phyloP scores from a whole-genome alignment of 2,113 vertebrate species.

The Etia nguti region DNA sequence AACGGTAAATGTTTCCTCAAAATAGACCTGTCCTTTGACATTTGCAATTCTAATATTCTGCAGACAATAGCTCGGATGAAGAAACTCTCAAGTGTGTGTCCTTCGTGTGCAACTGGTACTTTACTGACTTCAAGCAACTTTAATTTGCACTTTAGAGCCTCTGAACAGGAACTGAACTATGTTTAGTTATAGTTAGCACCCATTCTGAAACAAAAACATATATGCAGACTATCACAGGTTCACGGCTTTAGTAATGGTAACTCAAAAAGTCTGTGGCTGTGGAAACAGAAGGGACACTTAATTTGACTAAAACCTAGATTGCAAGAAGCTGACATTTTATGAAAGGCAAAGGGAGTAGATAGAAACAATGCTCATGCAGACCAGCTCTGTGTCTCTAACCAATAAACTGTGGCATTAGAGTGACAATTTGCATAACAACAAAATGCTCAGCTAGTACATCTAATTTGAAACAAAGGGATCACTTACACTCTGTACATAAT shows the following conservation, averaged over 20 bases:
- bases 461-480: neutral
- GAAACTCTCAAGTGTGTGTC: neutral
- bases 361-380: neutral
- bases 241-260: neutral
- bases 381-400: neutral
- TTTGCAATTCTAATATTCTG: neutral
- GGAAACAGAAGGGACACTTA: constrained; percentile 6
- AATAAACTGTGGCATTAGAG: constrained; percentile 5
- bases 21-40: neutral
- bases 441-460: neutral
- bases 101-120: neutral
- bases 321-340: constrained; percentile 26
- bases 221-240: neutral
- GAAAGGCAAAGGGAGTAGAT: neutral
- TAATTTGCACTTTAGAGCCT: neutral
- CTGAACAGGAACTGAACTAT: neutral
- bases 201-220: neutral
- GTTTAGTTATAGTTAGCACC: neutral
- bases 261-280: neutral
- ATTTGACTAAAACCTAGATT: neutral
- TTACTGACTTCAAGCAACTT: neutral
- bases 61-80: neutral
- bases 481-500: neutral
- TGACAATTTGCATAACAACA: neutral
- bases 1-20: neutral